A percentile compares a stretch with the other conserved stretches of the same genome.
These are phyloP conservation scores for Puma concolor DNA, from an alignment of 2,113 vertebrate species.

Conservation along the genomic window DNA sequence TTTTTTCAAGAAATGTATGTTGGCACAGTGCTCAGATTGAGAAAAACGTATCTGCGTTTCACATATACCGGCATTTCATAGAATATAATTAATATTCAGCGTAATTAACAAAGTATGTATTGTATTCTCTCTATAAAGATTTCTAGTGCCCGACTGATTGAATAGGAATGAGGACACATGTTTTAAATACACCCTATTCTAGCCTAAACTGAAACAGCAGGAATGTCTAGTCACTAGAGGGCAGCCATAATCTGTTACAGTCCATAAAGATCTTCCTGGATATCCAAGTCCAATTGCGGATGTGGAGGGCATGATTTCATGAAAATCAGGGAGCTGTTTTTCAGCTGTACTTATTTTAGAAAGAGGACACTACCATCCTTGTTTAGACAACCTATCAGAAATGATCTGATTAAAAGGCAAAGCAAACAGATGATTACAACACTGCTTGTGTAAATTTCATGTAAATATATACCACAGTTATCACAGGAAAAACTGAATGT, in stretches of 20 bases:
- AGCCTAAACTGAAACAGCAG: constrained; percentile 63
- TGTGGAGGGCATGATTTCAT: constrained; percentile 69
- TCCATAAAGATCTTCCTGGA: constrained; percentile 66
- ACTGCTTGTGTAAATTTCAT: background rate
- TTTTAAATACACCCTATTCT: constrained; percentile 73
- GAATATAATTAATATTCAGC: background rate
- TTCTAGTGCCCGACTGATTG: background rate
- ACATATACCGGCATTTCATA: background rate
- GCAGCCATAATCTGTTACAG: constrained; percentile 88
- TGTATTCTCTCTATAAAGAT: background rate
- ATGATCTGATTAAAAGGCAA: constrained; percentile 61
- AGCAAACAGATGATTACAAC: constrained; percentile 16
- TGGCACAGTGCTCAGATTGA: background rate
- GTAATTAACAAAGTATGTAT: background rate
- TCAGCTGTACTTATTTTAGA: constrained; percentile 81
- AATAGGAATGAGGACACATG: constrained; percentile 23
- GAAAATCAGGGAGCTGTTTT: constrained; percentile 79
- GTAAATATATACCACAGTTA: constrained; percentile 35
- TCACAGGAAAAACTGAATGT: background rate
- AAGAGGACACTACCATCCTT: constrained; percentile 54
- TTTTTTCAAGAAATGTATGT: background rate
- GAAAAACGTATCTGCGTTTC: background rate
- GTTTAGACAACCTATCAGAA: constrained; percentile 47
- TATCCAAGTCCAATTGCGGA: constrained; percentile 64
- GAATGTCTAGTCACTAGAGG: constrained; percentile 89